phyloP scores from a whole-genome alignment of 2,888 invertebrate genomes.

The Nipponacmea schrenckii region DNA sequence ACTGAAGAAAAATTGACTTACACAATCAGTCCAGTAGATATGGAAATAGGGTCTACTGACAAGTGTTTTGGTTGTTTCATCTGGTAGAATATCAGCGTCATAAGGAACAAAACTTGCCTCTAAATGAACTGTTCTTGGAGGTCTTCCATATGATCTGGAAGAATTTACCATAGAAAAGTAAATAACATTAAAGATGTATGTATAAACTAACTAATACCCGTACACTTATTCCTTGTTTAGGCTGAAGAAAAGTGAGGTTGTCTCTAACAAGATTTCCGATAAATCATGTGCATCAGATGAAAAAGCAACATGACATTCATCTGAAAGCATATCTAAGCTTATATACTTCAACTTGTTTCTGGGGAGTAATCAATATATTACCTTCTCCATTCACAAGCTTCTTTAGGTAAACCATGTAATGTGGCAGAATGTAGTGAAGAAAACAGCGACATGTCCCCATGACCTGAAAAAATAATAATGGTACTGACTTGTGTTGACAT shows the following conservation, averaged over 20 bases:
- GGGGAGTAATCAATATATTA: constrained; percentile 28
- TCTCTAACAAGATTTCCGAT: too few relatives aligned
- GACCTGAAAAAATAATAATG: constrained; percentile 47
- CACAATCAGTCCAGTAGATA: constrained; percentile 95
- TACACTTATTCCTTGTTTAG: too few relatives aligned
- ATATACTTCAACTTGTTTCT: too few relatives aligned
- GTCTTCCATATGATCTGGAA: constrained; percentile 80
- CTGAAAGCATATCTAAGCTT: too few relatives aligned
- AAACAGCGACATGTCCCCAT: constrained; percentile 63
- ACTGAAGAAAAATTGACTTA: constrained; percentile 70
- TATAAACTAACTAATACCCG: too few relatives aligned
- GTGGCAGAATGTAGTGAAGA: constrained; percentile 55
- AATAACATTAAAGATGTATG: background rate
- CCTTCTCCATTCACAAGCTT: constrained; percentile 91
- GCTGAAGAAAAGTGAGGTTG: background rate
- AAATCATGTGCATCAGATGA: too few relatives aligned
- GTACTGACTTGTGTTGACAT: too few relatives aligned
- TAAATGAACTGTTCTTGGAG: constrained; percentile 81
- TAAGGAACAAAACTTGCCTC: constrained; percentile 85
- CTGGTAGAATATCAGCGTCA: constrained; percentile 78
- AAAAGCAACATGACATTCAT: too few relatives aligned
- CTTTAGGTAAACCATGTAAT: constrained; percentile 77
- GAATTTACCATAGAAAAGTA: constrained; percentile 7
- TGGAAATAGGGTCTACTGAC: constrained; percentile 91
- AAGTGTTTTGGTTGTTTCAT: constrained; percentile 78